A percentile compares a stretch with the other conserved stretches of the same genome.
Conservation (phyloP, 2,113 vertebrate genomes). For the Albula goreensis region DNA sequence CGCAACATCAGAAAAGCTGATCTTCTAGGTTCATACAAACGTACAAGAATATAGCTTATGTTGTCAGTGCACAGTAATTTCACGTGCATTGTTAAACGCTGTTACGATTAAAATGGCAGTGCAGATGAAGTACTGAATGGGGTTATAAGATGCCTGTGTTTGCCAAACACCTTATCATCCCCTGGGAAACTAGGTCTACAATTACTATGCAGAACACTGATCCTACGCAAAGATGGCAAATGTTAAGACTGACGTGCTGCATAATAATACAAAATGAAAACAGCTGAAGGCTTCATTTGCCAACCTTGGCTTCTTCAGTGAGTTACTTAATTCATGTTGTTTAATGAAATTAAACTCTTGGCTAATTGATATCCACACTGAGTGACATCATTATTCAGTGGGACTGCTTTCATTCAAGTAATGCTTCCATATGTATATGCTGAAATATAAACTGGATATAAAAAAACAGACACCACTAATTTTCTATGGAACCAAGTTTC, state of each 20-base stretch:
- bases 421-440: not conserved
- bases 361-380: conserved; percentile 1
- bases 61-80: not conserved
- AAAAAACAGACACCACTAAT: not conserved
- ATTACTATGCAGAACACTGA: conserved; percentile 34
- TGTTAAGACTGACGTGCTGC: conserved; percentile 26
- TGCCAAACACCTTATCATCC: conserved; percentile 28
- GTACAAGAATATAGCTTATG: conserved; percentile 10
- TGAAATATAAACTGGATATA: not conserved
- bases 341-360: conserved; percentile 17
- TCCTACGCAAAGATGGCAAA: conserved; percentile 30
- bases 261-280: conserved; percentile 27
- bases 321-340: conserved; percentile 26
- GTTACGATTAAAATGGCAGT: conserved; percentile 35
- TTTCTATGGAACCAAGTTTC: too few species aligned
- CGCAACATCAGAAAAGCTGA: not conserved
- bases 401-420: not conserved
- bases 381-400: conserved; percentile 11
- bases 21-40: conserved; percentile 10
- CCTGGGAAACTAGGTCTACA: conserved; percentile 23
- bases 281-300: conserved; percentile 10
- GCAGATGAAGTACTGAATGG: conserved; percentile 22
- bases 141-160: conserved; percentile 28
- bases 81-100: conserved; percentile 30
- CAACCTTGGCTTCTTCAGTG: conserved; percentile 22